Conservation (phyloP, 2,113 vertebrate species). For the Scopus umbretta region DNA sequence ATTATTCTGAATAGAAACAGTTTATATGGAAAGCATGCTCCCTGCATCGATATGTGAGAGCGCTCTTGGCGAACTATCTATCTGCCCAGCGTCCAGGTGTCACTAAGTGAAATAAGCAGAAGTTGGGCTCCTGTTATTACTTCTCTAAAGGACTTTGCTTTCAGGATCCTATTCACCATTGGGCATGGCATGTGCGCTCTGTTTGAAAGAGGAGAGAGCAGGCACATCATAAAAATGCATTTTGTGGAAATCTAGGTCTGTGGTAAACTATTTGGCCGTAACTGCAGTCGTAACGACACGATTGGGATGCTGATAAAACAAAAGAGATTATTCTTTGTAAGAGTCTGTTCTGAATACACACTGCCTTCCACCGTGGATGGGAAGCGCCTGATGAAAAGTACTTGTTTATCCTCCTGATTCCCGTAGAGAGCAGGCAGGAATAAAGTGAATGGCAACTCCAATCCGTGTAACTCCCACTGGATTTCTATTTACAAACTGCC, state of each 20-base stretch:
- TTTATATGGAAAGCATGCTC: not conserved
- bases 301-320: not conserved
- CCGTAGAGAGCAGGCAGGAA: not conserved
- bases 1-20: not conserved
- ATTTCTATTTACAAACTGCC: constrained; percentile 37
- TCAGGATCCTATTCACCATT: not conserved
- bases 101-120: not conserved
- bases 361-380: not conserved
- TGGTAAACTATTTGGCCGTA: not conserved
- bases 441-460: constrained; percentile 4
- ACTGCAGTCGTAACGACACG: fast-evolving
- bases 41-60: fast-evolving
- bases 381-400: not conserved
- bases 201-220: not conserved
- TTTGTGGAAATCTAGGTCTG: not conserved
- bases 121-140: not conserved
- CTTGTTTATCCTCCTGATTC: constrained; percentile 12
- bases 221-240: not conserved
- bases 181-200: not conserved
- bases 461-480: not conserved
- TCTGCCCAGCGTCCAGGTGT: not conserved
- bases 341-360: not conserved
- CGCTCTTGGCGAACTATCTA: fast-evolving
- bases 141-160: not conserved
- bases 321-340: not conserved